Conservation (phyloP, 2,797 vertebrate genomes). For the Rhabdophis nuchalis region DNA sequence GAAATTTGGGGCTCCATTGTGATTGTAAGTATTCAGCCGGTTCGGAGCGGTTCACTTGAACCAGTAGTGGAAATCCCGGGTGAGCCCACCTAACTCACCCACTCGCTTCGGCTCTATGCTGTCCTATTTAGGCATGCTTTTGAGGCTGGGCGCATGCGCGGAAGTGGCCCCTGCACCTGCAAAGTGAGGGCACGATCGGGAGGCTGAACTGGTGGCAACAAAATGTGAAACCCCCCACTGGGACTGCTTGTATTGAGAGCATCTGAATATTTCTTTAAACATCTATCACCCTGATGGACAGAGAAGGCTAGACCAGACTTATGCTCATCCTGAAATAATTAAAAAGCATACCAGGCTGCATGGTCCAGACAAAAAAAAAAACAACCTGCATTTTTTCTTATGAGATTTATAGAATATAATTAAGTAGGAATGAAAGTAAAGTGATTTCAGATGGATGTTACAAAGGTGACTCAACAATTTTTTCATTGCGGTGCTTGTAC, state of each 20-base stretch:
- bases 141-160: no score
- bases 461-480: background rate
- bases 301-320: background rate
- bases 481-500: background rate
- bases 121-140: no score
- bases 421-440: background rate
- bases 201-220: no score
- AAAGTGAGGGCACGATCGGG: no score
- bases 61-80: no score
- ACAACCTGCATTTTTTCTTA: background rate
- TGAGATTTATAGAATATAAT: background rate
- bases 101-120: no score
- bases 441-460: background rate
- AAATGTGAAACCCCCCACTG: no score
- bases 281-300: background rate
- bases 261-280: background rate
- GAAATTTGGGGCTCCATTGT: background rate
- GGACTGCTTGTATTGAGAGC: background rate
- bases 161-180: no score
- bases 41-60: no score
- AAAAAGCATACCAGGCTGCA: background rate
- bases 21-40: fast-evolving
- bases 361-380: background rate
- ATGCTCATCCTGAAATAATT: background rate
- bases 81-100: no score